Evolutionary conservation across 2,797 vertebrate species (phyloP), one percentile per base, ranked within the genome.

Genomic region (Smutsia temminckii): DNA sequence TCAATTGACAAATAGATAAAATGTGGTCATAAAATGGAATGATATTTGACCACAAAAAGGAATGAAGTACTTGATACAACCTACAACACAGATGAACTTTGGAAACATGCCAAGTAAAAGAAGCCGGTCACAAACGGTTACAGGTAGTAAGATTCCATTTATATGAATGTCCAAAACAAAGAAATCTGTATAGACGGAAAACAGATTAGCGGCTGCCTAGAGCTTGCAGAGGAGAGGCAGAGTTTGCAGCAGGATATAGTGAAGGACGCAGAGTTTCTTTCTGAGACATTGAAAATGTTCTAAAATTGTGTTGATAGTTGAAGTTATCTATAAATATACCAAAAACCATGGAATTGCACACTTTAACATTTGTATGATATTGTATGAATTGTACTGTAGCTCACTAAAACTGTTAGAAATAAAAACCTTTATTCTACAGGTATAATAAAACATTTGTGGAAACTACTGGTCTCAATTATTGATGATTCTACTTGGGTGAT

Each of bases 91-190:
- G 21, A 93, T 81, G 32, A 72, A 85, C 18, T 27, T 69, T 89
- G n/a, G 79, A 90, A 88, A 93, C 32, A 49, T 51, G 34, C 69
- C 77, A 80, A 94, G n/a, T 87, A 46, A 95, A 90, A 93, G 61
- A 81, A 94, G 53, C 4, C 51, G 93, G 53, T 74, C 53, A 91
- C 23, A 85, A 91, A 96, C 75, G 51, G 46, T 13, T 37, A 63
- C 40, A 27, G 32, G n/a, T 32, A 51, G 49, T 27, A 64, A 75
- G 34, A 61, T 68, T 77, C 40, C 8, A 64, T 81, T 66, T 42
- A 90, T 37, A 46, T 61, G 72, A 85, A 85, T 66, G 34, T 69
- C 37, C 23, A 69, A 37, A 57, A 64, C 20, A 93, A 8, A 95
- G 69, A 85, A 68, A 78, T 68, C 37, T 75, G 71, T 1, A 53